Evolutionary conservation across 2,797 vertebrate genomes (phyloP).

Genomic region (Sebastes itinus): DNA sequence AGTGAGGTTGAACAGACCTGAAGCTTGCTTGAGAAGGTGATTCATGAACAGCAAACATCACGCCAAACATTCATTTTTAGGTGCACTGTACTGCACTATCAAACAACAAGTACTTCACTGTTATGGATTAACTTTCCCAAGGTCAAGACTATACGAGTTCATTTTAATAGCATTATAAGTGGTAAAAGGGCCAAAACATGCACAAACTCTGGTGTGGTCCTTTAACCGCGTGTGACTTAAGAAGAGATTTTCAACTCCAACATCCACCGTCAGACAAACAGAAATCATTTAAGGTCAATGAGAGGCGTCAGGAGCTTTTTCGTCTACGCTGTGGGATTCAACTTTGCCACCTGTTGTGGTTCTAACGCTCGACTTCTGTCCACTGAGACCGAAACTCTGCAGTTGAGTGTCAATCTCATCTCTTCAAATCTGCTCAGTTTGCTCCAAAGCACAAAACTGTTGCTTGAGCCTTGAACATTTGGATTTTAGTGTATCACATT

Average conservation of each 20-base stretch:
- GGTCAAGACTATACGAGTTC: background rate
- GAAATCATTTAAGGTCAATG: background rate
- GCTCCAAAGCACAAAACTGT: slow-evolving; percentile 8
- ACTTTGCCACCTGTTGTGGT: background rate
- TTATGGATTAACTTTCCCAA: background rate
- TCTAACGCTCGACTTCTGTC: background rate
- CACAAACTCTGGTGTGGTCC: slow-evolving; percentile 12
- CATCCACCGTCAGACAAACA: background rate
- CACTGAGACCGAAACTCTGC: background rate
- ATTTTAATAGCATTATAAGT: background rate
- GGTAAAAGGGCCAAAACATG: slow-evolving; percentile 16
- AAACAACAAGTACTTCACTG: no score
- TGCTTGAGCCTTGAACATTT: slow-evolving; percentile 31
- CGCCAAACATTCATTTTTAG: background rate
- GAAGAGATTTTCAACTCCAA: background rate
- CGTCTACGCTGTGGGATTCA: background rate
- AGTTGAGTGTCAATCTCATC: background rate
- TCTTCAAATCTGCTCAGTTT: background rate
- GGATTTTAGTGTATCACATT: slow-evolving; percentile 69
- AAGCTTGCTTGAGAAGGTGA: background rate
- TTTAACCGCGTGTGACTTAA: background rate
- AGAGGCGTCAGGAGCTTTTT: background rate
- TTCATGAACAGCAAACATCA: background rate
- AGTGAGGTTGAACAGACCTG: background rate
- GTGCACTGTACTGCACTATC: background rate